Base-by-base conservation (phyloP, 1,140 invertebrate genomes). In the Cotesia glomerata region DNA sequence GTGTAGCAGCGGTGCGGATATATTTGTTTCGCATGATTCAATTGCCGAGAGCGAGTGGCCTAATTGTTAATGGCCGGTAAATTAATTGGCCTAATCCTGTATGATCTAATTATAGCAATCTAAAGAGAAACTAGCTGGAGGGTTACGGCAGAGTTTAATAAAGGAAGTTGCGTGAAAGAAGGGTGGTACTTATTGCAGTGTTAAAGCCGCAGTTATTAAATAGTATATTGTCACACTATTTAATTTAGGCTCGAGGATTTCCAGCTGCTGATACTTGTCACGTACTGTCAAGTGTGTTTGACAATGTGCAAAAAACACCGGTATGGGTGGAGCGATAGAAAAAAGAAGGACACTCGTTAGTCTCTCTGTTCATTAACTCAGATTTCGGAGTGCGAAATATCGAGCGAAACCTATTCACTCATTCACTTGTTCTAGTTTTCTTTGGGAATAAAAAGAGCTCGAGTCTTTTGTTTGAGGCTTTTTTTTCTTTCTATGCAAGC, bases 181-280 rank as follows among this genome's bases (percentile, higher is more conserved):
- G 39, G 39, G 39, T 45, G 39, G 7, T 3, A 7, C 11, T 45
- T 8, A 45, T 45, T n/a, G n/a, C n/a, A 39, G 36, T 39, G 36
- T 39, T 39, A 39, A 59, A 59, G 2, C 2, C 18, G 62, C 49
- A 9, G 62, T 39, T 39, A 34, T 26, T n/a, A 63, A 63, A 63
- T 63, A n/a, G 34, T 39, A 36, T 39, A 45, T 16, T 54, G 61
- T 36, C 34, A 13, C 14, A 9, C 39, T n/a, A 64, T 64, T 64
- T 9, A 64, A 64, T 64, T 64, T 16, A 16, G 4, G 9, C 62
- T 64, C 39, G 5, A 51, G 62, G 35, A 64, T 18, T 18, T 49
- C 5, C 62, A 64, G 62, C 62, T 64, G 62, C 16, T 49, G 9
- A 26, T 39, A 64, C 62, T 64, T 49, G 14, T 59, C 26, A 35